Evolutionary conservation across 2,888 invertebrate species (phyloP), one percentile per base, ranked within the genome.

Genomic region (Spodoptera littoralis): DNA sequence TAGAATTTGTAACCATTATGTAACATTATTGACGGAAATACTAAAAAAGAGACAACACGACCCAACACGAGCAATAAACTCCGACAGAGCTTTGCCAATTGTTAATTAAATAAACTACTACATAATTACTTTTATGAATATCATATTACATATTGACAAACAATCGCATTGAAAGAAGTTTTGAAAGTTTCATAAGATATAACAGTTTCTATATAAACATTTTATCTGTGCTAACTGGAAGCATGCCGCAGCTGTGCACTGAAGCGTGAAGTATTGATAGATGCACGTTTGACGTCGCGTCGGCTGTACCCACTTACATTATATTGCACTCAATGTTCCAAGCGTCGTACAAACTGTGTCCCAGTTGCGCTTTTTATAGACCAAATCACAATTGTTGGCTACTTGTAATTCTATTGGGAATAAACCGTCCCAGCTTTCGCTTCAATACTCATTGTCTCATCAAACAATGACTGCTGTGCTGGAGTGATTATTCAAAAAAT

Each of bases 221-320:
- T 73, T 68, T 77, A 77, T 75, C 46, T 56, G 27, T 56, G 50
- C 59, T 71, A 56, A 62, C 49, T 54, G 55, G 24, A 72, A 65
- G 49, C 64, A 48, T 47, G 57, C 54, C 62, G 54, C 68, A 64
- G 68, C 61, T 57, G 70, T 53, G 75, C 73, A 27, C 18, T 41
- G 68, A 70, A 73, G 71, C 65, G 71, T 77, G 45, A 73, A 78
- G 64, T 75, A 77, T 77, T 73, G 78, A 80, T 78, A 78, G 70
- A 79, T 75, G 63, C 74, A 73, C 60, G 69, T 73, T 70, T 71
- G 66, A 63, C 62, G 66, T 58, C 51, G 60, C 58, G 62, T 75
- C 69, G 24, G 53, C 66, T 58, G 57, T 58, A 51, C 27, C 66
- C 63, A 65, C 73, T 68, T 70, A 77, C 68, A 73, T 66, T 68